Evolutionary conservation across 2,888 invertebrate species (phyloP).

Genomic region (Sympetrum striolatum): DNA sequence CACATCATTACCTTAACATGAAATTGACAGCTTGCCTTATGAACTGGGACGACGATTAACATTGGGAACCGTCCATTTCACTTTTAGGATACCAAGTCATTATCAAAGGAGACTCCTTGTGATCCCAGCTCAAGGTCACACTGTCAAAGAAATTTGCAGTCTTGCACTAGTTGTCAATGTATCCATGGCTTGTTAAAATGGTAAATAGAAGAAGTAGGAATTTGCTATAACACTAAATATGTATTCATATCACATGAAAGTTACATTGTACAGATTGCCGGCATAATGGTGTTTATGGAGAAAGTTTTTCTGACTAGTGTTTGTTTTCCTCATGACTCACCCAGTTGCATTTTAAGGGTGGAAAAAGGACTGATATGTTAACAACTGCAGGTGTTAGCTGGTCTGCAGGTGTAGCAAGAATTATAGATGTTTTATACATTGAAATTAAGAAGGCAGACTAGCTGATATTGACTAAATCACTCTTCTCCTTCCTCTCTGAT

Average conservation of each 20-base stretch:
- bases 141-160: slow-evolving; percentile 38
- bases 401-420: slow-evolving; percentile 44
- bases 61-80: slow-evolving; percentile 50
- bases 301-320: slow-evolving; percentile 45
- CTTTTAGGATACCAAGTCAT: slow-evolving; percentile 46
- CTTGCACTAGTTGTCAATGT: slow-evolving; percentile 44
- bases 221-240: slow-evolving; percentile 41
- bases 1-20: slow-evolving; percentile 45
- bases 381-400: slow-evolving; percentile 43
- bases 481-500: slow-evolving; percentile 45
- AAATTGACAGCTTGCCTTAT: slow-evolving; percentile 50
- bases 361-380: slow-evolving; percentile 45
- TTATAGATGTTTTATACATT: slow-evolving; percentile 45
- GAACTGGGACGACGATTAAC: slow-evolving; percentile 48
- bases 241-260: slow-evolving; percentile 44
- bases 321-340: slow-evolving; percentile 38
- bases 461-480: slow-evolving; percentile 40
- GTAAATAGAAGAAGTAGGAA: slow-evolving; percentile 41
- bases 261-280: slow-evolving; percentile 44
- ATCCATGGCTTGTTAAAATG: slow-evolving; percentile 45
- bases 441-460: slow-evolving; percentile 44
- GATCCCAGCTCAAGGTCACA: slow-evolving; percentile 45
- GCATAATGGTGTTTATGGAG: slow-evolving; percentile 6
- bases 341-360: slow-evolving; percentile 42
- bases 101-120: slow-evolving; percentile 46